Conservation (phyloP, 2,888 invertebrate species). For the Orchesellides sinensis region DNA sequence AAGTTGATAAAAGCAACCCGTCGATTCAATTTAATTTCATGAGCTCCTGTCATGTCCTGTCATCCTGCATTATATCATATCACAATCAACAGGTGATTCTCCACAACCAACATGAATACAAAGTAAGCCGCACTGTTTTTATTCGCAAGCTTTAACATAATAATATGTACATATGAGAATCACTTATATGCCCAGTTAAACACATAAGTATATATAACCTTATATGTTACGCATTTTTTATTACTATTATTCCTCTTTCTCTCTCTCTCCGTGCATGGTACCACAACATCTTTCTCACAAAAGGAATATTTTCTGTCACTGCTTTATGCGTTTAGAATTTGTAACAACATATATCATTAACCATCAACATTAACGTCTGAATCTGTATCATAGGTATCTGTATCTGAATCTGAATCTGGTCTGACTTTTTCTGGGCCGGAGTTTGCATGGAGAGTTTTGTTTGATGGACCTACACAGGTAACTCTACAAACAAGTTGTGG, state of each 20-base stretch:
- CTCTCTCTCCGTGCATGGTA: neutral
- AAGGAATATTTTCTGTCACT: conserved; percentile 36
- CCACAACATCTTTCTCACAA: conserved; percentile 23
- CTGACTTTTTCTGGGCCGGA: too few species aligned
- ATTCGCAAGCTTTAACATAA: neutral
- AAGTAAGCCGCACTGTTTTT: neutral
- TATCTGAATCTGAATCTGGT: too few species aligned
- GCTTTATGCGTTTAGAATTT: conserved; percentile 39
- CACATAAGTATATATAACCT: neutral
- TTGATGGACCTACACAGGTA: too few species aligned
- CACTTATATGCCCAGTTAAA: neutral
- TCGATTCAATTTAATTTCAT: conserved; percentile 67
- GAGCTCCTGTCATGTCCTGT: conserved; percentile 67
- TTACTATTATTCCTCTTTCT: neutral
- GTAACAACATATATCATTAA: conserved; percentile 49
- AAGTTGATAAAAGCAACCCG: conserved; percentile 55
- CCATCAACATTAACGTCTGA: conserved; percentile 42
- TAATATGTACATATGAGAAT: neutral
- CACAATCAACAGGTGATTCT: conserved; percentile 62
- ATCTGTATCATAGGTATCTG: conserved; percentile 42
- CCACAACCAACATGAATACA: conserved; percentile 11
- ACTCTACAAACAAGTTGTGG: too few species aligned
- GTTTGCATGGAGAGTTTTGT: too few species aligned
- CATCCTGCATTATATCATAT: conserved; percentile 65
- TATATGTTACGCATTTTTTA: neutral